Evolutionary conservation across 2,113 vertebrate genomes (phyloP).

Genomic region (Arvicanthis niloticus): DNA sequence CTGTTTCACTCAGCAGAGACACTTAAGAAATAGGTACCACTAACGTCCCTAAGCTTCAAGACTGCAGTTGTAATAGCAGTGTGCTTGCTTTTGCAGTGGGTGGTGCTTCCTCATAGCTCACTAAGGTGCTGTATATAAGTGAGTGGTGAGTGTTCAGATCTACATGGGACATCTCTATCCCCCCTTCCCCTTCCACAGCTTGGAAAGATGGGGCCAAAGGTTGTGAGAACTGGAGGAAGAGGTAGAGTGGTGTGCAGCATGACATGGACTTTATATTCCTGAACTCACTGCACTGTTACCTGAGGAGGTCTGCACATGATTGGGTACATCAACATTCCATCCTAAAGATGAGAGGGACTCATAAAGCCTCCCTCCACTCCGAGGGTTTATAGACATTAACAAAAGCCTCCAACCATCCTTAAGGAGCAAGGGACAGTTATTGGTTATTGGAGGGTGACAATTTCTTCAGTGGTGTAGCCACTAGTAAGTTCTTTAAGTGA

Average conservation of each 20-base stretch:
- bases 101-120: not conserved
- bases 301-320: not conserved
- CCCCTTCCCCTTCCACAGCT: too few species aligned
- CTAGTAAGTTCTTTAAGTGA: not conserved
- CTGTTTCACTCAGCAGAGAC: not conserved
- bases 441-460: not conserved
- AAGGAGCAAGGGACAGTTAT: not conserved
- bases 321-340: too few species aligned
- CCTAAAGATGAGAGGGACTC: not conserved
- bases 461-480: not conserved
- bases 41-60: not conserved
- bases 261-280: not conserved
- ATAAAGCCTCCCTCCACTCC: not conserved
- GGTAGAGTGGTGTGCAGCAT: not conserved
- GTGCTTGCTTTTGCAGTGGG: not conserved
- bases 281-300: not conserved
- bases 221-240: not conserved
- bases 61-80: too few species aligned
- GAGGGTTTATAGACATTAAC: too few species aligned
- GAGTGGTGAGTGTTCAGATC: not conserved
- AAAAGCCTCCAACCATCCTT: not conserved
- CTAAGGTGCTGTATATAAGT: not conserved
- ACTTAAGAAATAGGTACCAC: not conserved
- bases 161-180: not conserved
- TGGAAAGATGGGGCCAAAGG: not conserved